Evolutionary conservation across 2,113 vertebrate species (phyloP).

Genomic region (Salvelinus sp.): DNA sequence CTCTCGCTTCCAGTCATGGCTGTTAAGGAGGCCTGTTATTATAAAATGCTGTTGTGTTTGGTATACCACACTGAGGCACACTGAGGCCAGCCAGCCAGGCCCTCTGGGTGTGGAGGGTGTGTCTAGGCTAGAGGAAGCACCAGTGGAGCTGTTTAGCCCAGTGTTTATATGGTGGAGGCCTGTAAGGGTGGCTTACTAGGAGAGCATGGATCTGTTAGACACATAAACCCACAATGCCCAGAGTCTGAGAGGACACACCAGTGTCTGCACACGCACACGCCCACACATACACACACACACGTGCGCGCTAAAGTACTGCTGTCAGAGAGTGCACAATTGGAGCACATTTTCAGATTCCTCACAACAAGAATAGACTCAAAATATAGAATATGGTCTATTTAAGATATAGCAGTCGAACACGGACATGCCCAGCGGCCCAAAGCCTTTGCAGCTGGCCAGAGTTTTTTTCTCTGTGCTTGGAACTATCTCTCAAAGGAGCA

Average conservation of each 20-base stretch:
- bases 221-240: background rate
- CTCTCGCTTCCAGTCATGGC: slow-evolving; percentile 11
- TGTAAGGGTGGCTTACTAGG: background rate
- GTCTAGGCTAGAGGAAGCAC: background rate
- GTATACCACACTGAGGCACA: slow-evolving; percentile 6
- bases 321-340: no score
- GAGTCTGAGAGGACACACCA: background rate
- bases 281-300: background rate
- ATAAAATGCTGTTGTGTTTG: slow-evolving; percentile 5
- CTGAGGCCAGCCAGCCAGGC: background rate
- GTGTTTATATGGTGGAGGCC: background rate
- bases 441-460: slow-evolving; percentile 1
- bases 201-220: slow-evolving; percentile 1
- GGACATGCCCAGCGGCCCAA: slow-evolving; percentile 11
- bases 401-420: slow-evolving; percentile 22
- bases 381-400: slow-evolving; percentile 21
- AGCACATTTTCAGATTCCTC: background rate
- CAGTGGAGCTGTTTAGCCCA: background rate
- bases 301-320: no score
- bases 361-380: slow-evolving; percentile 23
- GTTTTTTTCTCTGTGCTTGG: slow-evolving; percentile 5
- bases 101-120: background rate
- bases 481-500: slow-evolving; percentile 21
- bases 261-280: background rate
- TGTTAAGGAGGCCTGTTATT: slow-evolving; percentile 11